Evolutionary conservation across 2,113 vertebrate species (phyloP).

Genomic region (Herpailurus yagouaroundi): DNA sequence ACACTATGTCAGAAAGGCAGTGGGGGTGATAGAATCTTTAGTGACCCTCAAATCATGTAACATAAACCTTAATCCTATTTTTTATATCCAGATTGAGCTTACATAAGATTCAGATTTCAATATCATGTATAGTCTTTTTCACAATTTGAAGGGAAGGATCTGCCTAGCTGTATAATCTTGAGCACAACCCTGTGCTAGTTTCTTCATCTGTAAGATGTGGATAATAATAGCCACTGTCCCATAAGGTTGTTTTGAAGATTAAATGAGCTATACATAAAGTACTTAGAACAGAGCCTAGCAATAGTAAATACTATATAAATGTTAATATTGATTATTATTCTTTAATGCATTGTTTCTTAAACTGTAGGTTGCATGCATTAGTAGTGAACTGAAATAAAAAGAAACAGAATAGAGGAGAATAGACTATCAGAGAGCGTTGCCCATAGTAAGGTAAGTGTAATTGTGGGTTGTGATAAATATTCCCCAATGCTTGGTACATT

Average conservation of each 20-base stretch:
- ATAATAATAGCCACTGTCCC: background rate
- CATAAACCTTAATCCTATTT: background rate
- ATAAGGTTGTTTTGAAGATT: background rate
- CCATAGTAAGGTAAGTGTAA: background rate
- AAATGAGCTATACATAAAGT: background rate
- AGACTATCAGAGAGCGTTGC: background rate
- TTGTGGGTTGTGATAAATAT: background rate
- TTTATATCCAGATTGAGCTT: background rate
- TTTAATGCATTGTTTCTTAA: conserved; percentile 52
- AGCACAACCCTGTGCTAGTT: background rate
- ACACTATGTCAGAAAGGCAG: background rate
- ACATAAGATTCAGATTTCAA: conserved; percentile 37
- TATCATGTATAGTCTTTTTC: background rate
- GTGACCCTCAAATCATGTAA: background rate
- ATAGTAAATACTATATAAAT: background rate
- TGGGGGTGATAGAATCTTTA: background rate
- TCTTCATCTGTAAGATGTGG: background rate
- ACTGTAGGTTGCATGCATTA: background rate
- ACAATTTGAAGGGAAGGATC: background rate
- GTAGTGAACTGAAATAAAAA: conserved; percentile 19
- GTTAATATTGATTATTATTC: background rate
- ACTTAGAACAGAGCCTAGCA: conserved; percentile 38
- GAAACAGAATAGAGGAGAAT: background rate
- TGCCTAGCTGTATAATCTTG: background rate
- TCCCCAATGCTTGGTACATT: background rate